A percentile compares a stretch with the other conserved stretches of the same genome.
These are phyloP conservation scores for Cosmopolites sordidus DNA, from an alignment of 2,888 invertebrate genomes.

Conservation along the genomic window DNA sequence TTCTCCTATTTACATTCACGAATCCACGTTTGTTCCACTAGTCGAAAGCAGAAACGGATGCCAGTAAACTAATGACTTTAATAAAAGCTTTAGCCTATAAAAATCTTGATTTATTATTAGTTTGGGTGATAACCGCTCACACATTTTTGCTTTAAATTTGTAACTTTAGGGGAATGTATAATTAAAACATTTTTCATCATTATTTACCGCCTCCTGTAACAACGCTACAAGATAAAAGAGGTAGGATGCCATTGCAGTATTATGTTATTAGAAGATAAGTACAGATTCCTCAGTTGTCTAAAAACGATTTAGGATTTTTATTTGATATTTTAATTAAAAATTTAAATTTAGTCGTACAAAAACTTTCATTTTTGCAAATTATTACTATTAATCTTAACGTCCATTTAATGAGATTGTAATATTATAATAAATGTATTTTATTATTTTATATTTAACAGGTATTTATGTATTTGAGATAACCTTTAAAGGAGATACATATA, in stretches of 20 bases:
- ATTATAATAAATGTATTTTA: too few species aligned
- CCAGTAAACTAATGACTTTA: conserved; percentile 49
- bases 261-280: conserved; percentile 4
- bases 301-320: not conserved
- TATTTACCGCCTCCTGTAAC: conserved; percentile 30
- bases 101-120: conserved; percentile 51
- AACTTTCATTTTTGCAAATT: too few species aligned
- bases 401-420: too few species aligned
- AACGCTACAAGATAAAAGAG: conserved; percentile 17
- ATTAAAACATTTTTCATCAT: conserved; percentile 48
- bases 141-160: conserved; percentile 45
- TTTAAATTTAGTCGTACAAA: too few species aligned
- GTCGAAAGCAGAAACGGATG: conserved; percentile 11
- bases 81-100: conserved; percentile 50
- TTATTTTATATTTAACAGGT: too few species aligned
- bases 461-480: too few species aligned
- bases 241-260: conserved; percentile 23
- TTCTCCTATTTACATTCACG: conserved; percentile 24
- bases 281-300: not conserved
- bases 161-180: conserved; percentile 45
- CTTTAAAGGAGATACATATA: too few species aligned
- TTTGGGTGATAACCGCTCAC: conserved; percentile 48
- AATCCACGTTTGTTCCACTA: conserved; percentile 17
- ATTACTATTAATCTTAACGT: too few species aligned
- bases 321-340: too few species aligned